Conservation (phyloP, 2,113 vertebrate species). For the Talpa occidentalis region DNA sequence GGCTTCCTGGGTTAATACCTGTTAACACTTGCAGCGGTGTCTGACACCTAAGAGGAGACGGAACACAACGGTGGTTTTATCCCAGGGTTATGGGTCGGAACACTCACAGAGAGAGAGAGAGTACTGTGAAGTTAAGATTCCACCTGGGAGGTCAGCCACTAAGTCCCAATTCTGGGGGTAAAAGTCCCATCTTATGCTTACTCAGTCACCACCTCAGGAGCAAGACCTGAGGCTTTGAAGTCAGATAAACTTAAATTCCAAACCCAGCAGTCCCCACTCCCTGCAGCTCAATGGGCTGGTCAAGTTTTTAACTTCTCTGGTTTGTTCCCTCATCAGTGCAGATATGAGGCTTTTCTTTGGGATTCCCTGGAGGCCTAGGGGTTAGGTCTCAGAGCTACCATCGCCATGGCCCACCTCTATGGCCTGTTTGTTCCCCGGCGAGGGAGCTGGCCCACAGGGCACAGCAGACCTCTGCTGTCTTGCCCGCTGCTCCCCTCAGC, state of each 20-base stretch:
- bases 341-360: not conserved
- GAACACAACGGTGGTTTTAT: not conserved
- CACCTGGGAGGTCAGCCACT: not conserved
- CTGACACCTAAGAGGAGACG: not conserved
- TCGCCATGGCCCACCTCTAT: too few species aligned
- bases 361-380: too few species aligned
- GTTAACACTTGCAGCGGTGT: rapidly evolving
- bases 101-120: not conserved
- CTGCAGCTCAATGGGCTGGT: not conserved
- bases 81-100: not conserved
- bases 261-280: not conserved
- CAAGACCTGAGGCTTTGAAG: not conserved
- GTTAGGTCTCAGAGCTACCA: too few species aligned
- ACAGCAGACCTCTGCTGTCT: too few species aligned
- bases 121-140: too few species aligned
- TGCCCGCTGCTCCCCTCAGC: too few species aligned
- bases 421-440: too few species aligned
- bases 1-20: not conserved
- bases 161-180: not conserved
- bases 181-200: rapidly evolving
- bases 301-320: not conserved
- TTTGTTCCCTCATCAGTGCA: not conserved
- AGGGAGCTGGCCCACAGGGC: too few species aligned
- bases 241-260: not conserved
- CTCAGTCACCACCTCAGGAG: not conserved